phyloP scores from a whole-genome alignment of 2,797 vertebrate species.

The Arrhamphus sclerolepis region DNA sequence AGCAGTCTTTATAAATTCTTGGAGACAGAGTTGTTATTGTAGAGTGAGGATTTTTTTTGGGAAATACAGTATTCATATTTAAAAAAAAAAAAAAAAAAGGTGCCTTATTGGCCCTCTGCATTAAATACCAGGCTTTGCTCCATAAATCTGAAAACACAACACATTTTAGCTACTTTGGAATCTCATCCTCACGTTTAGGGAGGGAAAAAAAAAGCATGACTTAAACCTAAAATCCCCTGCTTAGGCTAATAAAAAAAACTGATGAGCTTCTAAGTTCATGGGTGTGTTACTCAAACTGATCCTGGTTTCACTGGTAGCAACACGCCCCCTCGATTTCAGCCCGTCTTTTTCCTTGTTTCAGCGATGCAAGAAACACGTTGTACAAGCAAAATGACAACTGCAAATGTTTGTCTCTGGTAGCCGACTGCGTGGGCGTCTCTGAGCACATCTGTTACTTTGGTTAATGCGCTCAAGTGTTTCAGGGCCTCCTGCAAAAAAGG shows the following conservation, averaged over 20 bases:
- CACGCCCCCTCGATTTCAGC: too few species aligned
- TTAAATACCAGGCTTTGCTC: constrained; percentile 3
- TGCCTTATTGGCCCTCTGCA: constrained; percentile 6
- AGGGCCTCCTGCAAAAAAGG: neutral
- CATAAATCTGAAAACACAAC: constrained; percentile 8
- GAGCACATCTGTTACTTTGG: constrained; percentile 16
- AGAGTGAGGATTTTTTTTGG: neutral
- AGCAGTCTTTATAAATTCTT: neutral
- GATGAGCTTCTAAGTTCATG: constrained; percentile 2
- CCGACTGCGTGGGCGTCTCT: neutral
- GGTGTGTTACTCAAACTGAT: too few species aligned
- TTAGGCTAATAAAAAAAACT: neutral
- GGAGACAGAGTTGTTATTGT: neutral
- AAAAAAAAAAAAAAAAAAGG: neutral
- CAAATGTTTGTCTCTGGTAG: constrained; percentile 1
- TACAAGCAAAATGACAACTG: constrained; percentile 1
- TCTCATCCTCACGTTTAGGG: constrained; percentile 1
- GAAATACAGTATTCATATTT: constrained; percentile 1
- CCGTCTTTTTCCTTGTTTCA: neutral
- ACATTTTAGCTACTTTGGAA: constrained; percentile 6
- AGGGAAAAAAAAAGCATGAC: neutral
- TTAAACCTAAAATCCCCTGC: constrained; percentile 1
- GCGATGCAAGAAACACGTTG: neutral
- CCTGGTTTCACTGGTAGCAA: too few species aligned
- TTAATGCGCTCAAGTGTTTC: constrained; percentile 9